Evolutionary conservation across 1,140 invertebrate genomes (phyloP).

Genomic region (Cydia splendana): DNA sequence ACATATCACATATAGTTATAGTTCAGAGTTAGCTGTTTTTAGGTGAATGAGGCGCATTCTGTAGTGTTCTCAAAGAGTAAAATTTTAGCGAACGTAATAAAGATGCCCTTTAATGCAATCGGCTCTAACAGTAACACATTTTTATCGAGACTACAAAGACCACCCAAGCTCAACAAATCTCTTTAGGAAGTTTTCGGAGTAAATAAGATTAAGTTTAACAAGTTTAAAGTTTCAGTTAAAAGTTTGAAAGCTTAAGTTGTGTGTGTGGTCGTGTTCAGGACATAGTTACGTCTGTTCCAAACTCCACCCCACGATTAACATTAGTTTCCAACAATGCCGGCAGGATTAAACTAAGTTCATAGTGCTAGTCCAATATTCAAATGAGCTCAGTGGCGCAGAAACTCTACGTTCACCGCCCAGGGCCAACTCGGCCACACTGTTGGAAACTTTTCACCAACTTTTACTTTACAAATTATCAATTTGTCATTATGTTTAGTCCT

Average conservation of each 20-base stretch:
- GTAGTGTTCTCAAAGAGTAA: no score
- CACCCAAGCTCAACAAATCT: no score
- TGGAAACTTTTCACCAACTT: constrained; percentile 7
- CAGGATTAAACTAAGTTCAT: constrained; percentile 57
- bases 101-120: no score
- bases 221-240: not conserved
- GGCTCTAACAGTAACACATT: no score
- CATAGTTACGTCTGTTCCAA: constrained; percentile 44
- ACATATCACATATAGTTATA: no score
- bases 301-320: constrained; percentile 65
- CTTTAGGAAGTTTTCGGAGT: not conserved
- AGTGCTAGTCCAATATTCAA: constrained; percentile 66
- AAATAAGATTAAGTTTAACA: not conserved
- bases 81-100: no score
- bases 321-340: constrained; percentile 69
- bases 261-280: constrained; percentile 5
- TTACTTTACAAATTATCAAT: constrained; percentile 40
- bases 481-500: constrained; percentile 51
- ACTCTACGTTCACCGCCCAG: constrained; percentile 51
- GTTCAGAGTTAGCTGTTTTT: no score
- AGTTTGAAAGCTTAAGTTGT: not conserved
- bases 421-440: constrained; percentile 22
- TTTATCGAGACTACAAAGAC: no score
- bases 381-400: constrained; percentile 63
- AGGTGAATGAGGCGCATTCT: no score